A percentile compares a stretch with the other conserved stretches of the same genome.
These are phyloP conservation scores for Amphipoea lucens DNA, from an alignment of 2,888 invertebrate genomes.

Conservation along the genomic window DNA sequence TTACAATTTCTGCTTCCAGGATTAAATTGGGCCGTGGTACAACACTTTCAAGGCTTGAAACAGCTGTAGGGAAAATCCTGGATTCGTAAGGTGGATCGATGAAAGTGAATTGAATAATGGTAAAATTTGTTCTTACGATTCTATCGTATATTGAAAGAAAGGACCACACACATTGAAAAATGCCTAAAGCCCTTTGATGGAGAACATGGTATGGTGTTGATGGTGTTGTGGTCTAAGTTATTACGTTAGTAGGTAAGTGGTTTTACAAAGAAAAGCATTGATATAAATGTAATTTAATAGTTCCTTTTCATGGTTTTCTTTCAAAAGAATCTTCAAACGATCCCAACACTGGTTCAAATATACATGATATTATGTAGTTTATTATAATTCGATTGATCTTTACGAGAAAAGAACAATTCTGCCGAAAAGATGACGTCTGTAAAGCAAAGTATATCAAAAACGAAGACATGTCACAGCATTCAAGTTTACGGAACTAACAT, in stretches of 20 bases:
- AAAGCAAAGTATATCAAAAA: slow-evolving; percentile 29
- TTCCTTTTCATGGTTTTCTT: background rate
- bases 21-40: background rate
- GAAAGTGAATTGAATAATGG: background rate
- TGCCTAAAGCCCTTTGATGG: slow-evolving; percentile 33
- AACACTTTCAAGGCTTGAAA: background rate
- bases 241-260: slow-evolving; percentile 21
- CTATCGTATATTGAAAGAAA: background rate
- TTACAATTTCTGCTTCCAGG: slow-evolving; percentile 8
- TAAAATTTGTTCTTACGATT: no score
- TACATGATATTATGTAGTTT: background rate
- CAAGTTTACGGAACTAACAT: slow-evolving; percentile 59
- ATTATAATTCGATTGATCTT: slow-evolving; percentile 24
- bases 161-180: slow-evolving; percentile 47
- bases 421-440: slow-evolving; percentile 27
- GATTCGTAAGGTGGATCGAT: no score
- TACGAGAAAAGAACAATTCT: slow-evolving; percentile 13
- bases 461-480: slow-evolving; percentile 51
- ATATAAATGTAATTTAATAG: slow-evolving; percentile 21
- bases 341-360: background rate
- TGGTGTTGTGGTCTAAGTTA: slow-evolving; percentile 40
- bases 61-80: background rate
- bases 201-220: slow-evolving; percentile 10
- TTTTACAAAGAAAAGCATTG: slow-evolving; percentile 3
- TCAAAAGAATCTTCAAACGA: background rate